Conservation (phyloP, 2,113 vertebrate species). For the Triplophysa dalaica region DNA sequence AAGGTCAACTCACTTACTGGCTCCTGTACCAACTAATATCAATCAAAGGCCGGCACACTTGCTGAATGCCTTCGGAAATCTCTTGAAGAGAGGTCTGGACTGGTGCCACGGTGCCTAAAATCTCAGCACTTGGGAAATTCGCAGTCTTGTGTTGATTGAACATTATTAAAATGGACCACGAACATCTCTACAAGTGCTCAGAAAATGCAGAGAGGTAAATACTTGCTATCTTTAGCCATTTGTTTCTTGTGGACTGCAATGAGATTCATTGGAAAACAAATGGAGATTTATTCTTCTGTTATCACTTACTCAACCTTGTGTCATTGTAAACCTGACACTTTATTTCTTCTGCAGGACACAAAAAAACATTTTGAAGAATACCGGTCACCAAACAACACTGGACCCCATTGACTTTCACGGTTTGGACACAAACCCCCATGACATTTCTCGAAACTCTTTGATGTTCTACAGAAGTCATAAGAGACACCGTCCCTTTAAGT, state of each 20-base stretch:
- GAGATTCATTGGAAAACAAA: no score
- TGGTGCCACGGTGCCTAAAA: neutral
- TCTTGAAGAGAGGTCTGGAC: neutral
- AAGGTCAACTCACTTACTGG: slow-evolving; percentile 36
- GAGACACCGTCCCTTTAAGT: no score
- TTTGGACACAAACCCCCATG: no score
- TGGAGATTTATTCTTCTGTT: no score
- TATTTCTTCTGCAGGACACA: no score
- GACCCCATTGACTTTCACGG: no score
- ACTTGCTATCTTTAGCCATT: neutral
- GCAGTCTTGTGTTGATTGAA: neutral
- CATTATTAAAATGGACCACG: neutral
- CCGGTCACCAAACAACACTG: no score
- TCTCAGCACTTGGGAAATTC: slow-evolving; percentile 8
- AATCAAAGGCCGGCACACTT: neutral
- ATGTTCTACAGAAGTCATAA: no score
- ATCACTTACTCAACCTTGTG: no score
- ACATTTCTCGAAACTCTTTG: no score
- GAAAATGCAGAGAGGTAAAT: neutral
- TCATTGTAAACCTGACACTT: no score
- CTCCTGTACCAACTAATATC: slow-evolving; percentile 31
- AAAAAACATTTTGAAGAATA: no score
- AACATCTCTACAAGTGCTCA: neutral
- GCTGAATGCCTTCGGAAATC: neutral
- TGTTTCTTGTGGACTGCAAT: neutral